A percentile compares a stretch with the other conserved stretches of the same genome.
phyloP scores from a whole-genome alignment of 30 jellyfish, hydroid and myxozoan species.

The Aurelia aurita complex sp. Pacific region DNA sequence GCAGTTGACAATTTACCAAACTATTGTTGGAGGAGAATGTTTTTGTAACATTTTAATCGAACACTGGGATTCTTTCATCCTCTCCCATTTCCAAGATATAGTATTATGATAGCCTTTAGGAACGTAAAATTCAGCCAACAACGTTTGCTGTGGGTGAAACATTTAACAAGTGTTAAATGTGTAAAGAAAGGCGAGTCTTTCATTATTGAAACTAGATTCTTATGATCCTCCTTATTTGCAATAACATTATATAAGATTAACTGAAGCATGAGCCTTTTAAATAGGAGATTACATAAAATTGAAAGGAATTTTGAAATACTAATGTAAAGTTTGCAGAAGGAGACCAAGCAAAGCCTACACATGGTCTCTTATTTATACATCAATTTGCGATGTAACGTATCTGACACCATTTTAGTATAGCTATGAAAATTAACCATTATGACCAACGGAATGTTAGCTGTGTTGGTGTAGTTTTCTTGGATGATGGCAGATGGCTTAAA shows the following conservation, averaged over 20 bases:
- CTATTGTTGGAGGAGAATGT: too few species aligned
- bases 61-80: too few species aligned
- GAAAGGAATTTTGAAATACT: constrained; percentile 57
- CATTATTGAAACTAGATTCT: constrained; percentile 39
- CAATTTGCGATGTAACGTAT: constrained; percentile 35
- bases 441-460: background rate
- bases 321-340: constrained; percentile 32
- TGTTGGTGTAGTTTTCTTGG: background rate
- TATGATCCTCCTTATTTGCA: constrained; percentile 52
- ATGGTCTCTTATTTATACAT: constrained; percentile 27
- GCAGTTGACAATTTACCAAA: too few species aligned
- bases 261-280: constrained; percentile 36
- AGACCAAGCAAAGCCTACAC: constrained; percentile 24
- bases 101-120: too few species aligned
- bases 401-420: constrained; percentile 13
- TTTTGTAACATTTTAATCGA: too few species aligned
- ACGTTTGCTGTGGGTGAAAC: background rate
- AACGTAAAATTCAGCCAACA: too few species aligned
- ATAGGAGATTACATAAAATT: constrained; percentile 31
- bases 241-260: constrained; percentile 46
- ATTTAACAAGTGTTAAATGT: constrained; percentile 43
- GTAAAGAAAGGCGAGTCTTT: constrained; percentile 50
- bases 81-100: too few species aligned
- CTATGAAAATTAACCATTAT: constrained; percentile 2
- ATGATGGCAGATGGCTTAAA: background rate